Evolutionary conservation across 2,113 vertebrate genomes (phyloP).

Genomic region (Synodontis membranacea): DNA sequence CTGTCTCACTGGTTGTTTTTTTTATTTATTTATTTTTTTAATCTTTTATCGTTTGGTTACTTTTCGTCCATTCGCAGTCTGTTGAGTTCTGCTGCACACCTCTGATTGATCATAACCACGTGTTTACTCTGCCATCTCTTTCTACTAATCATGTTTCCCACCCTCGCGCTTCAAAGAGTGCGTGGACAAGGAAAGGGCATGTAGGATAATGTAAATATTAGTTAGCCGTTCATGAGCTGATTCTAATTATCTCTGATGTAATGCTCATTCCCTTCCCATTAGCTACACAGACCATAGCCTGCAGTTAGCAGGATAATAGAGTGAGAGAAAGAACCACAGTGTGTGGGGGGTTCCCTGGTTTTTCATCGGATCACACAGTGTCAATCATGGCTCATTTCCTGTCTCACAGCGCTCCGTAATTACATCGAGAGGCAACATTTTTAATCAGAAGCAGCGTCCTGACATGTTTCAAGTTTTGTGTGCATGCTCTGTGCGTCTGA

Average conservation of each 20-base stretch:
- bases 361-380: slow-evolving; percentile 56
- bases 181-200: slow-evolving; percentile 67
- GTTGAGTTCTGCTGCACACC: not conserved
- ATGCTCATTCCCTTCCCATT: slow-evolving; percentile 59
- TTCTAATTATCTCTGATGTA: slow-evolving; percentile 76
- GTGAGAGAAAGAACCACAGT: not conserved
- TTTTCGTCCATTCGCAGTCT: not conserved
- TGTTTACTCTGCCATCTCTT: slow-evolving; percentile 25
- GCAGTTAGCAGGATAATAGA: slow-evolving; percentile 51
- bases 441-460: slow-evolving; percentile 17
- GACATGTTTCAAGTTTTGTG: slow-evolving; percentile 2
- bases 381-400: slow-evolving; percentile 59
- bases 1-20: not conserved
- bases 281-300: slow-evolving; percentile 52
- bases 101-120: slow-evolving; percentile 35
- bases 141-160: slow-evolving; percentile 38
- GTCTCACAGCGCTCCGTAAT: slow-evolving; percentile 7
- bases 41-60: not conserved
- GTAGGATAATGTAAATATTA: slow-evolving; percentile 75
- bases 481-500: slow-evolving; percentile 53
- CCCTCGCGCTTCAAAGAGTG: slow-evolving; percentile 48
- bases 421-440: not conserved
- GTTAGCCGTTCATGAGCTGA: slow-evolving; percentile 74
- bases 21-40: not conserved
- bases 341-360: slow-evolving; percentile 40